These are phyloP conservation scores for Erpetoichthys calabaricus DNA, from an alignment of 2,797 vertebrate genomes.

Conservation along the genomic window DNA sequence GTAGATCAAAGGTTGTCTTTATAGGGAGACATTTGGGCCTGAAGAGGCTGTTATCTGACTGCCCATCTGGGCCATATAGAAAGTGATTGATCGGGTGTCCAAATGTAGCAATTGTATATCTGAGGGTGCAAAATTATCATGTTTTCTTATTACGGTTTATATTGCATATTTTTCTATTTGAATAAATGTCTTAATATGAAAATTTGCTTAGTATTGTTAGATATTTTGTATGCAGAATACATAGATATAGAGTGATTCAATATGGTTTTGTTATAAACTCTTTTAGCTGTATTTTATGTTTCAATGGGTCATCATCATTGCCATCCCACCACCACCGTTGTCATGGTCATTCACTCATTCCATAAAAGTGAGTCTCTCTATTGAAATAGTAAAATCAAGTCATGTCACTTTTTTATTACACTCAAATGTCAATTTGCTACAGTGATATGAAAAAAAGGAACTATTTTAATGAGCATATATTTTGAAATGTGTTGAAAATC, in stretches of 20 bases:
- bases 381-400: no score
- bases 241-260: constrained; percentile 52
- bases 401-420: constrained; percentile 8
- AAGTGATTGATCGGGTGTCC: constrained; percentile 25
- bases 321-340: no score
- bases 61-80: constrained; percentile 44
- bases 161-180: constrained; percentile 72
- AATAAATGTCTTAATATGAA: constrained; percentile 48
- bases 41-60: constrained; percentile 25
- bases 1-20: constrained; percentile 24
- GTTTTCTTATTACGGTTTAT: constrained; percentile 62
- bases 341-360: no score
- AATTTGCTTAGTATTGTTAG: constrained; percentile 58
- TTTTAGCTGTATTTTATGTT: constrained; percentile 37
- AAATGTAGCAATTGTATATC: constrained; percentile 58
- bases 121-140: constrained; percentile 56
- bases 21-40: constrained; percentile 26
- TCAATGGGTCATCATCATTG: constrained; percentile 14
- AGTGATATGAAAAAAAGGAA: constrained; percentile 14
- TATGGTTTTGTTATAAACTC: constrained; percentile 39
- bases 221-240: constrained; percentile 59
- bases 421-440: constrained; percentile 18
- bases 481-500: constrained; percentile 21
- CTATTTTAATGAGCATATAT: constrained; percentile 36
- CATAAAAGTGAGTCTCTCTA: no score